Evolutionary conservation across 2,888 invertebrate genomes (phyloP).

Genomic region (Caenorhabditis macrosperma): DNA sequence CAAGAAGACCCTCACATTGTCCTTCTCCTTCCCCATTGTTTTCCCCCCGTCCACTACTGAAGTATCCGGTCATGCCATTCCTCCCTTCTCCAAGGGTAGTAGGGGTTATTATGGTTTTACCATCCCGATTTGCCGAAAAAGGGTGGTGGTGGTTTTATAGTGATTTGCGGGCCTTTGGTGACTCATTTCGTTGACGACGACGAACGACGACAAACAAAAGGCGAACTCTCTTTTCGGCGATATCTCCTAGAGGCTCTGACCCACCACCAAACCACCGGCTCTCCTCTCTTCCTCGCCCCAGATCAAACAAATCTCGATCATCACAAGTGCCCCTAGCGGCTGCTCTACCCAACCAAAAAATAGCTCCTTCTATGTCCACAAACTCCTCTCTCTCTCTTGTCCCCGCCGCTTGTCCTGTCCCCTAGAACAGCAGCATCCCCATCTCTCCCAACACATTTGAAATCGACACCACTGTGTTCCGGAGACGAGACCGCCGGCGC

Average conservation of each 20-base stretch:
- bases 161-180: constrained; percentile 13
- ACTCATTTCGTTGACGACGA: no score
- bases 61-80: constrained; percentile 11
- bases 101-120: constrained; percentile 53
- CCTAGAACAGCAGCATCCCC: constrained; percentile 1
- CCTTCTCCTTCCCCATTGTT: constrained; percentile 34
- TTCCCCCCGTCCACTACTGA: constrained; percentile 13
- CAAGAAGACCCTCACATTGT: constrained; percentile 46
- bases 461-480: constrained; percentile 51
- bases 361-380: constrained; percentile 33
- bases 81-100: constrained; percentile 12
- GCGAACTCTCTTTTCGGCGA: no score
- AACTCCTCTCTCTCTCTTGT: background rate
- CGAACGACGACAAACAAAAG: no score
- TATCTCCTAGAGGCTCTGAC: constrained; percentile 30
- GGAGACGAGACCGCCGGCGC: constrained; percentile 7
- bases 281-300: no score
- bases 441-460: constrained; percentile 12
- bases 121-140: constrained; percentile 41
- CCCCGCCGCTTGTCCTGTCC: no score
- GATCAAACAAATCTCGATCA: constrained; percentile 52
- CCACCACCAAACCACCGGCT: no score
- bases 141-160: constrained; percentile 25
- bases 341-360: constrained; percentile 37
- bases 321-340: constrained; percentile 52